A percentile compares a stretch with the other conserved stretches of the same genome.
These are phyloP conservation scores for Mycalesis mineus DNA, from an alignment of 2,888 invertebrate species.

Conservation along the genomic window DNA sequence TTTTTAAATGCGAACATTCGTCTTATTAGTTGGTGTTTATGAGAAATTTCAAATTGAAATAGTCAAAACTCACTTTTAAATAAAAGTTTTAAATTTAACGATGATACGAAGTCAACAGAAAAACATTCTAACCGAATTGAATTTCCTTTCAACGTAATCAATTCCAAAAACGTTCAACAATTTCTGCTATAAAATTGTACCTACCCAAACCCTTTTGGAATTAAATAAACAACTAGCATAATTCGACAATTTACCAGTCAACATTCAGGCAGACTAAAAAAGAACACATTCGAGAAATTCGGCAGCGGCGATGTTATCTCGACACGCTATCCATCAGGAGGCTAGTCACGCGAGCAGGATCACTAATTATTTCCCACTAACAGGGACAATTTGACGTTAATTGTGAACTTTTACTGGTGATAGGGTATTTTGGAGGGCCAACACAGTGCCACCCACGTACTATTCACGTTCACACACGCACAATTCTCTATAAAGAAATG, in stretches of 20 bases:
- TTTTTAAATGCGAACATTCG: too few species aligned
- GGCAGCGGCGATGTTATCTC: constrained; percentile 67
- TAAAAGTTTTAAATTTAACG: too few species aligned
- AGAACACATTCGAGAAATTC: constrained; percentile 69
- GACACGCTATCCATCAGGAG: constrained; percentile 68
- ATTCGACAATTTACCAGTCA: constrained; percentile 69
- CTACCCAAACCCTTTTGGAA: constrained; percentile 34
- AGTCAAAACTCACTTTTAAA: too few species aligned
- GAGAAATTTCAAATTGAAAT: too few species aligned
- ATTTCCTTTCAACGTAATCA: background rate
- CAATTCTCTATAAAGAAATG: background rate
- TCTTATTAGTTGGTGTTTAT: too few species aligned
- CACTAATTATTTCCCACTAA: constrained; percentile 58
- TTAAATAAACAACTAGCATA: constrained; percentile 70
- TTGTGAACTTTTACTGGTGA: constrained; percentile 44
- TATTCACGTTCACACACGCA: background rate
- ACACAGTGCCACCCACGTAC: background rate
- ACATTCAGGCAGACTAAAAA: constrained; percentile 46
- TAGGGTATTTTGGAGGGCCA: constrained; percentile 1
- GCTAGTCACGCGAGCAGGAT: constrained; percentile 59
- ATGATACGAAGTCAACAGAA: too few species aligned
- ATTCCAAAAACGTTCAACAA: background rate
- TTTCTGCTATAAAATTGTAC: too few species aligned
- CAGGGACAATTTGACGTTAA: constrained; percentile 57
- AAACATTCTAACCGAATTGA: too few species aligned